These are phyloP conservation scores for Catharus fuscescens DNA, from an alignment of 2,113 vertebrate genomes.

Conservation along the genomic window DNA sequence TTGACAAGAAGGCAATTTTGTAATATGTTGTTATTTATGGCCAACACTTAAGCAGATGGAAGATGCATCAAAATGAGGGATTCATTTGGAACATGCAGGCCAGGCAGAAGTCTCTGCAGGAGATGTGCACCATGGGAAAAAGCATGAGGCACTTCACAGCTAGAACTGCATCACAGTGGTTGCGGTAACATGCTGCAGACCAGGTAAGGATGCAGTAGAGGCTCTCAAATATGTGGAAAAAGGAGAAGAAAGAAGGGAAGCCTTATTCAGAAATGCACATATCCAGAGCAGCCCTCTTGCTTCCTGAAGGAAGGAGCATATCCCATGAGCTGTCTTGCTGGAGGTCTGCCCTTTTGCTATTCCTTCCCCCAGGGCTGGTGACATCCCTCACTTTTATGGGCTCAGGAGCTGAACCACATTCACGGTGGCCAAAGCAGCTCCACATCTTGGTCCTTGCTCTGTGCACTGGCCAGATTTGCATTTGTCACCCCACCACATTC, in stretches of 20 bases:
- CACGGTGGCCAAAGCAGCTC: rapidly evolving
- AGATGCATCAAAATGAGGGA: conserved; percentile 26
- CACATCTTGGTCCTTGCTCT: neutral
- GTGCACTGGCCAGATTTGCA: neutral
- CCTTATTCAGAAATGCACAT: rapidly evolving
- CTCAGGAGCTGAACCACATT: neutral
- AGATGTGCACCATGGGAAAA: neutral
- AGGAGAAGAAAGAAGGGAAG: neutral
- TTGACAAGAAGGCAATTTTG: conserved; percentile 57
- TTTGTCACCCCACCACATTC: neutral
- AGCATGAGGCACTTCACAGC: neutral
- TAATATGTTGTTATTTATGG: conserved; percentile 46
- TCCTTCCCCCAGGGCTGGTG: neutral
- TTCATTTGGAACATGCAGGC: conserved; percentile 9
- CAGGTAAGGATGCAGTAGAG: neutral
- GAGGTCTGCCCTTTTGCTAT: neutral
- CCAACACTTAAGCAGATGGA: conserved; percentile 57
- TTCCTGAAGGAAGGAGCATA: neutral
- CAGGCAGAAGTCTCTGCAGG: neutral
- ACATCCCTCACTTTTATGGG: neutral
- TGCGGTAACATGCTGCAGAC: neutral
- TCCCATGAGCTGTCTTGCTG: rapidly evolving
- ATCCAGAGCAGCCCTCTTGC: neutral
- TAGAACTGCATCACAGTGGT: neutral
- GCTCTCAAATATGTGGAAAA: neutral